Base-by-base conservation (phyloP, 35 echinoderm and acorn worm species). In the Diadema setosum region DNA sequence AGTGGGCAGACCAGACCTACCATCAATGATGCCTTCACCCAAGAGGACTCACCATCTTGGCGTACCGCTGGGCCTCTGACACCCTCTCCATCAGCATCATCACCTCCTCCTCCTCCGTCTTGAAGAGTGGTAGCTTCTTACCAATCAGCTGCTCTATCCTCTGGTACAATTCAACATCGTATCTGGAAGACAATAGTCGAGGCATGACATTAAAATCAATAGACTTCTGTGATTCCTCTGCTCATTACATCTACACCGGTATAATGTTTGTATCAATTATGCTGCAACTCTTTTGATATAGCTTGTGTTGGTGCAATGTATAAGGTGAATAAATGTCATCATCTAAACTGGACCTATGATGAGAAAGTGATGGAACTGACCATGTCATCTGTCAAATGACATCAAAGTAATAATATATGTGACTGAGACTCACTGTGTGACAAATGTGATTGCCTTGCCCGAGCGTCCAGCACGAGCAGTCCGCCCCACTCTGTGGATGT, bases 61-160 rank as follows among this genome's bases (percentile, higher is more conserved):
- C 96, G 59, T 90, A 92, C 82, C 96, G 75, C 85, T 98, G 96
- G 20, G 96, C 96, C 43, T 98, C 96, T 0, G 89, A 83, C 0
- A 98, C 96, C 29, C 96, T 76, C 48, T 98, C 96, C 92, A 98
- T 91, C 44, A 98, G 67, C 81, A 98, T 85, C 96, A 98, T 98
- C 15, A 98, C 96, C 37, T 98, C 96, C 17, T 90, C 80, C 32
- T 98, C 96, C 46, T 98, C 96, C 26, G 85, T 94, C 70, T 94
- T 90, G 37, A 91, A 98, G 4, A 98, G 59, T 36, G 96, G 96
- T 2, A 98, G 86, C 70, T 98, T 91, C 82, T 98, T 94, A 9
- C 85, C 96, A 52, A 98, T 98, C 41, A 98, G 78, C 63, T 98
- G 96, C 44, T 98, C 96, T 33, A 98, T 98, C 58, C 96, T 91